Base-by-base conservation (phyloP, 2,888 invertebrate species). In the Drosophila mettleri region DNA sequence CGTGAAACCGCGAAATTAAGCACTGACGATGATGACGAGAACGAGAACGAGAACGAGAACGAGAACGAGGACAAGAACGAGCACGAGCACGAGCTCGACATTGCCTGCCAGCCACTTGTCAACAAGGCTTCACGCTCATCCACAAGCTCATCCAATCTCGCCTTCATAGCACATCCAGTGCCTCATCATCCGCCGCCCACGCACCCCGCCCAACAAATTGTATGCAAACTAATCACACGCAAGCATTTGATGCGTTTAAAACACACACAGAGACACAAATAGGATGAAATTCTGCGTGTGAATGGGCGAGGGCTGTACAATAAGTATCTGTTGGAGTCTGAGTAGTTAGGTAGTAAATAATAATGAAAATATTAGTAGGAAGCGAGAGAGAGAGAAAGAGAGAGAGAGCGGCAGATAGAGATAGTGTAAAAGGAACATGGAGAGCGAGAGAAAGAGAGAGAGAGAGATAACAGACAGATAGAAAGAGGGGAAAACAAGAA, bases 201-300 rank as follows among this genome's bases (percentile, higher is more conserved):
- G 53, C 7, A 16, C n/a, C 10, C 33, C 33, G 20, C 45, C 31
- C 51, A 68, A 72, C 86, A 82, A 86, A 73, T 83, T 80, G 83
- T 82, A 82, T 82, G 86, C 84, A 86, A 83, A 86, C 86, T 83
- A 86, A 83, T 83, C 83, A 86, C 86, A 83, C 81, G 86, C 82
- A 86, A 83, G 83, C 84, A 83, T 81, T 83, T 86, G 84, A 84
- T 83, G 86, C 82, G 86, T 82, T 82, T 82, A 82, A 82, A 80
- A 71, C 86, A 83, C 83, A 78, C 69, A 75, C 57, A 63, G 54
- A 60, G 41, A 63, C 22, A 52, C 63, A 68, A 64, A 61, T 58
- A 68, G 55, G 46, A 39, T 62, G 46, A 36, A 41, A 68, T 63
- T 48, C 45, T 51, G 27, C 67, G 58, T 54, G 49, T 8, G 41